phyloP scores from a whole-genome alignment of 2,113 vertebrate genomes.

The Rafetus swinhoei region DNA sequence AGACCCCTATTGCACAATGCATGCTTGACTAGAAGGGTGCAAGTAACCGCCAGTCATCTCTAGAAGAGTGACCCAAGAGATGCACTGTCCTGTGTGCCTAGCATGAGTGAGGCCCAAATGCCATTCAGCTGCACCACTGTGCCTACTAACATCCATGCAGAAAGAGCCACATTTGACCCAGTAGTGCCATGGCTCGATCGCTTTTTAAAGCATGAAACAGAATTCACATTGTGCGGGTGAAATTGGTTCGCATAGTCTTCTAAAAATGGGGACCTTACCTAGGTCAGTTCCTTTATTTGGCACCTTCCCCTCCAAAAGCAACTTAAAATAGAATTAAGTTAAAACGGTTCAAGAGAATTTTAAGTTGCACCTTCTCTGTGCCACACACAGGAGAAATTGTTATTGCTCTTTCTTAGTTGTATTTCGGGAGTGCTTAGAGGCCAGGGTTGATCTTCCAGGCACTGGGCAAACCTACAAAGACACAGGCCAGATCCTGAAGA shows the following conservation, averaged over 20 bases:
- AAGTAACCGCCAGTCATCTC: background rate
- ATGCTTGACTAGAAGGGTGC: background rate
- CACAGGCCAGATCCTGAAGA: background rate
- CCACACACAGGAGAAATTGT: background rate
- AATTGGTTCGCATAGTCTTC: background rate
- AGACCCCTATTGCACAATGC: background rate
- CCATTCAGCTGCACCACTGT: background rate
- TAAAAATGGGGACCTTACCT: background rate
- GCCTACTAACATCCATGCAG: background rate
- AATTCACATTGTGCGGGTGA: background rate
- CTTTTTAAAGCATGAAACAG: background rate
- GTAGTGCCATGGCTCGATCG: background rate
- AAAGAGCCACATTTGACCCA: background rate
- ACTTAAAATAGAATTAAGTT: background rate
- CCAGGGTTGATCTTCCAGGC: background rate
- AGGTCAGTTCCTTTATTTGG: rapidly evolving
- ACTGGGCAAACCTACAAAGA: background rate
- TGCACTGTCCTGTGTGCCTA: background rate
- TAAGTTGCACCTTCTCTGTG: background rate
- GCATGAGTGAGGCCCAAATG: no score
- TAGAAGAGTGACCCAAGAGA: rapidly evolving
- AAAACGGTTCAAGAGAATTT: background rate
- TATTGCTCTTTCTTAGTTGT: background rate
- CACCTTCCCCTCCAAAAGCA: rapidly evolving
- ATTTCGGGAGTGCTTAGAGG: background rate